These are phyloP conservation scores for Coilia nasus DNA, from an alignment of 2,797 vertebrate species.

Conservation along the genomic window DNA sequence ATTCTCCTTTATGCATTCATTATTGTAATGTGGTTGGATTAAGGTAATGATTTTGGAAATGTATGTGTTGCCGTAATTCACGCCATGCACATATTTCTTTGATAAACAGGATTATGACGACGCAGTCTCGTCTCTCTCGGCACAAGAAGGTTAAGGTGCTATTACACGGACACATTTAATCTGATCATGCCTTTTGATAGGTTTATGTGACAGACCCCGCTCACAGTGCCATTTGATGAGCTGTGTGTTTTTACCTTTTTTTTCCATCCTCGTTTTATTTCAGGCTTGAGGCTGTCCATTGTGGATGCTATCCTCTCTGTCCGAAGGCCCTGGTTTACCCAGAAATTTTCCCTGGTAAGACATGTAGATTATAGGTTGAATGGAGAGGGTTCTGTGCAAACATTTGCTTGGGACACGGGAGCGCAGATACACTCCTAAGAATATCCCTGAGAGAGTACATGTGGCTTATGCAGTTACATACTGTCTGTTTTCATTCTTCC, in stretches of 20 bases:
- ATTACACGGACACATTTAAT: not conserved
- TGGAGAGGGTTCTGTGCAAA: constrained; percentile 10
- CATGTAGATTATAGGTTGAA: constrained; percentile 21
- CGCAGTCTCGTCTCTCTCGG: not conserved
- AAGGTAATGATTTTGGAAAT: constrained; percentile 13
- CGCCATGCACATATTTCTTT: not conserved
- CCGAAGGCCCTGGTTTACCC: constrained; percentile 93
- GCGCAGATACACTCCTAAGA: not conserved
- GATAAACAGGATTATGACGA: not conserved
- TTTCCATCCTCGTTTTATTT: constrained; percentile 33
- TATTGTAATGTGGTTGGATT: constrained; percentile 18
- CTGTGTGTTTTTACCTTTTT: constrained; percentile 3
- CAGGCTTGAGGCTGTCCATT: constrained; percentile 95
- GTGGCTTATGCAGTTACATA: not conserved
- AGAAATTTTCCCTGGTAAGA: constrained; percentile 93
- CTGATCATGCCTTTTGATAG: constrained; percentile 10
- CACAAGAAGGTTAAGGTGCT: not conserved
- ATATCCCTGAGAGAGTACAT: not conserved
- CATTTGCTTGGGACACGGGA: constrained; percentile 9
- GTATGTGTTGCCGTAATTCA: constrained; percentile 8
- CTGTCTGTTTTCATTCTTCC: not conserved
- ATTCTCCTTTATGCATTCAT: not conserved
- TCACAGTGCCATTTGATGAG: not conserved
- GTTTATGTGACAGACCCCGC: not conserved
- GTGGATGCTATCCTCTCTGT: constrained; percentile 94